phyloP scores from a whole-genome alignment of 1,140 invertebrate genomes.

The Lithobius niger region DNA sequence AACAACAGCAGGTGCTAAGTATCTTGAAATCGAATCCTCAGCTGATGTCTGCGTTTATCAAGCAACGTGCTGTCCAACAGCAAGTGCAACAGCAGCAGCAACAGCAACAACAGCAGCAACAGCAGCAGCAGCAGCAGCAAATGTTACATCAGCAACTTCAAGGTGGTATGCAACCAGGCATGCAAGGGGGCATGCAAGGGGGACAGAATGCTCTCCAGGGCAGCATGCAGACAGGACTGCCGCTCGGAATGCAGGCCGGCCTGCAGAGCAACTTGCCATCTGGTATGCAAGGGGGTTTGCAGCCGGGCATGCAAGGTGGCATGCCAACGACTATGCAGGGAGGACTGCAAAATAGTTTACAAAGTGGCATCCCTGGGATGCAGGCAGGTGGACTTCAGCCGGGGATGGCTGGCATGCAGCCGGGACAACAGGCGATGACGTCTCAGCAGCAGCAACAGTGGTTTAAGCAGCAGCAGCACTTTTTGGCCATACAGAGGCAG shows the following conservation, averaged over 20 bases:
- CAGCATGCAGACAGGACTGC: constrained; percentile 31
- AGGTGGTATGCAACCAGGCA: neutral
- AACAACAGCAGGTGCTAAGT: constrained; percentile 80
- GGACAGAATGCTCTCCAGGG: constrained; percentile 31
- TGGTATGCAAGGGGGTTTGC: constrained; percentile 12
- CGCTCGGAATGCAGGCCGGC: constrained; percentile 15
- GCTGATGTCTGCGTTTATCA: constrained; percentile 92
- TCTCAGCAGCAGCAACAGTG: constrained; percentile 24
- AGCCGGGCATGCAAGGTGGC: constrained; percentile 33
- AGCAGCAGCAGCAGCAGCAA: constrained; percentile 32
- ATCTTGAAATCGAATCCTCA: constrained; percentile 91
- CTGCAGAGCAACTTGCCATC: constrained; percentile 9
- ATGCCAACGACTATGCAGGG: constrained; percentile 18
- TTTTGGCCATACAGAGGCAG: constrained; percentile 37
- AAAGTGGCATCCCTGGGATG: neutral
- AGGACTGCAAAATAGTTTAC: neutral
- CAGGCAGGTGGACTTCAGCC: constrained; percentile 9
- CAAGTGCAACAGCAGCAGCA: constrained; percentile 25
- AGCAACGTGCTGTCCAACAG: constrained; percentile 56
- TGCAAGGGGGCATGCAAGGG: constrained; percentile 16
- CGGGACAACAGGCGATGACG: constrained; percentile 17
- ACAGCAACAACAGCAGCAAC: constrained; percentile 26
- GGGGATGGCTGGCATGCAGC: constrained; percentile 22
- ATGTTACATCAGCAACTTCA: constrained; percentile 29
- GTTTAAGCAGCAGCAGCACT: constrained; percentile 43